phyloP scores from a whole-genome alignment of 2,888 invertebrate genomes.

The Neoascia interrupta region DNA sequence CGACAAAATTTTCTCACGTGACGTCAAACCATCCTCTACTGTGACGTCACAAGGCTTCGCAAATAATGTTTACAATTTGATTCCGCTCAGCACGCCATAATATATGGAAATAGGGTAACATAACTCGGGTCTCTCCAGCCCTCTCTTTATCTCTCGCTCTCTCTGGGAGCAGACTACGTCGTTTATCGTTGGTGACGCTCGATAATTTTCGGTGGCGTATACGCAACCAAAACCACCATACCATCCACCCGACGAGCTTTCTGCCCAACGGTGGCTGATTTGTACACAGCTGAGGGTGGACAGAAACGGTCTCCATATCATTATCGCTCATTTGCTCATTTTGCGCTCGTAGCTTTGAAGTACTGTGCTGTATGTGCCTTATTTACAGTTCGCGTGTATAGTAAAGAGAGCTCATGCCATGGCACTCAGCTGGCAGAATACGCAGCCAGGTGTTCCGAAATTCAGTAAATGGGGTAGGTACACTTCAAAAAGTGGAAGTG shows the following conservation, averaged over 20 bases:
- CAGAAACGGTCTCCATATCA: conserved; percentile 12
- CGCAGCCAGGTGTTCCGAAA: conserved; percentile 28
- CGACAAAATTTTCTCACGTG: conserved; percentile 42
- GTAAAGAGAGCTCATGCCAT: conserved; percentile 10
- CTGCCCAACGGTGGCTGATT: neutral
- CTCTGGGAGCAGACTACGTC: conserved; percentile 31
- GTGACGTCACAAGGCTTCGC: conserved; percentile 54
- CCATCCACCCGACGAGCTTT: conserved; percentile 39
- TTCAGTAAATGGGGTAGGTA: no score
- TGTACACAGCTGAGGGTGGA: conserved; percentile 11
- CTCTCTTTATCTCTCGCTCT: no score
- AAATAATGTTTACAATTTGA: conserved; percentile 60
- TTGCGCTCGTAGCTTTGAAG: conserved; percentile 34
- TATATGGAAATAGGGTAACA: conserved; percentile 25
- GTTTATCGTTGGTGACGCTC: no score
- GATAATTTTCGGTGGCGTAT: no score
- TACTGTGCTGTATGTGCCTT: conserved; percentile 14
- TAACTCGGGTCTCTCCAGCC: conserved; percentile 37
- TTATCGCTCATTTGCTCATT: conserved; percentile 40
- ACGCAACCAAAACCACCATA: conserved; percentile 28
- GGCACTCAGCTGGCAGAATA: conserved; percentile 28
- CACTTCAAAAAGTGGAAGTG: conserved; percentile 21
- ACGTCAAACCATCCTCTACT: conserved; percentile 49
- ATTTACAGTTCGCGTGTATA: conserved; percentile 32
- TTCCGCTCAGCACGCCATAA: neutral